These are phyloP conservation scores for Nothoprocta pentlandii DNA, from an alignment of 2,113 vertebrate genomes.

Conservation along the genomic window DNA sequence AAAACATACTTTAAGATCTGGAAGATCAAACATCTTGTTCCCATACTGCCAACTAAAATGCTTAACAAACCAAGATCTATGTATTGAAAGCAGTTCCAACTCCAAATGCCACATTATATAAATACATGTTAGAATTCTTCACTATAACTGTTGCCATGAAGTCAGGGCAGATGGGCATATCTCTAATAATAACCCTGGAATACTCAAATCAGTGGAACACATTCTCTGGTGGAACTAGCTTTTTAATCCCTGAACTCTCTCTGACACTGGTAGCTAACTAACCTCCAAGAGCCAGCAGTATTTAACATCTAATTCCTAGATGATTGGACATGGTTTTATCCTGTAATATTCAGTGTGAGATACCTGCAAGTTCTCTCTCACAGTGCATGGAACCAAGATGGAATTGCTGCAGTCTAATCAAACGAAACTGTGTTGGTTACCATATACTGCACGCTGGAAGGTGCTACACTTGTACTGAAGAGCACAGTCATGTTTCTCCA, in stretches of 20 bases:
- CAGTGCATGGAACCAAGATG: not conserved
- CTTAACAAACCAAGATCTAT: not conserved
- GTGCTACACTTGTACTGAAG: not conserved
- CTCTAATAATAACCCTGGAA: not conserved
- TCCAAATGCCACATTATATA: not conserved
- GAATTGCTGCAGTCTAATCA: not conserved
- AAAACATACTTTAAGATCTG: not conserved
- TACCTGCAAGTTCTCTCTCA: not conserved
- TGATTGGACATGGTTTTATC: not conserved
- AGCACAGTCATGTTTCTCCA: not conserved
- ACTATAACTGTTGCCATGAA: not conserved
- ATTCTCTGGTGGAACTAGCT: not conserved
- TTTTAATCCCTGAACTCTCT: not conserved
- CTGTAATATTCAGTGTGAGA: accelerated
- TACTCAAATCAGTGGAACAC: not conserved
- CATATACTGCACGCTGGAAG: not conserved
- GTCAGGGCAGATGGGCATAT: not conserved
- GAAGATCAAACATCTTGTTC: not conserved
- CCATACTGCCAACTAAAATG: not conserved
- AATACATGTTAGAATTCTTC: not conserved
- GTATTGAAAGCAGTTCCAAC: not conserved
- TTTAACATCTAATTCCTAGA: not conserved
- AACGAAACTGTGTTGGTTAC: conserved; percentile 10
- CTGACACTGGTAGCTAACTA: not conserved
- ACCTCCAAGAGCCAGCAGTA: not conserved